Conservation (phyloP, 2,888 invertebrate genomes). For the Drosophila basisetae region DNA sequence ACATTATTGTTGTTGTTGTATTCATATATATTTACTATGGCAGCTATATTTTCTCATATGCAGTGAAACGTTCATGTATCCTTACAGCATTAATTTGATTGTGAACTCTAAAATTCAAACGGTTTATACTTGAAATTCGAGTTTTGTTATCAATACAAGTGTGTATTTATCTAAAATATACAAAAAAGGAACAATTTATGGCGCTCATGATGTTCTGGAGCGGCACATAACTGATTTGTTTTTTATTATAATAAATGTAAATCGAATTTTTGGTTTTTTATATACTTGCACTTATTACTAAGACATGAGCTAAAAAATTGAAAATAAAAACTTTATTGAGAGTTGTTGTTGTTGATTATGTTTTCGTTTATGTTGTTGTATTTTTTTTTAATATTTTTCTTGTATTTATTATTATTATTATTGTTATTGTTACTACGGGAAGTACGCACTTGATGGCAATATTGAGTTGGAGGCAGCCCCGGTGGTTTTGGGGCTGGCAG, state of each 20-base stretch:
- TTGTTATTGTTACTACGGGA: slow-evolving; percentile 57
- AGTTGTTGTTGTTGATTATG: slow-evolving; percentile 46
- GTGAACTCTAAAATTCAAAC: slow-evolving; percentile 38
- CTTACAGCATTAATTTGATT: slow-evolving; percentile 38
- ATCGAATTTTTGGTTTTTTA: slow-evolving; percentile 75
- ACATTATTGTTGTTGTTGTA: slow-evolving; percentile 23
- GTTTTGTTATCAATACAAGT: slow-evolving; percentile 45
- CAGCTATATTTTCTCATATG: slow-evolving; percentile 37
- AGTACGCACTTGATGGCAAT: slow-evolving; percentile 70
- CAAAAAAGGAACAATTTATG: slow-evolving; percentile 83
- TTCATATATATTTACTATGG: slow-evolving; percentile 28
- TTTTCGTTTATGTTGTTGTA: slow-evolving; percentile 13
- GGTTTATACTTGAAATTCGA: slow-evolving; percentile 42
- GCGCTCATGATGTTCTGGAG: slow-evolving; percentile 49
- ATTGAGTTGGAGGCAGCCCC: slow-evolving; percentile 39
- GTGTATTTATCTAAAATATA: slow-evolving; percentile 75
- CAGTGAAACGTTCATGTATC: slow-evolving; percentile 27
- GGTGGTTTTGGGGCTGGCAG: slow-evolving; percentile 48
- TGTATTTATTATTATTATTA: slow-evolving; percentile 13
- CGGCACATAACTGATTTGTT: slow-evolving; percentile 59
- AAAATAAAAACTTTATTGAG: slow-evolving; percentile 61
- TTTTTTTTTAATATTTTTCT: slow-evolving; percentile 29
- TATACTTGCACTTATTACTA: slow-evolving; percentile 77
- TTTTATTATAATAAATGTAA: slow-evolving; percentile 83
- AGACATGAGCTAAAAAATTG: slow-evolving; percentile 57